Evolutionary conservation across 2,888 invertebrate genomes (phyloP).

Genomic region (Anarsia innoxiella): DNA sequence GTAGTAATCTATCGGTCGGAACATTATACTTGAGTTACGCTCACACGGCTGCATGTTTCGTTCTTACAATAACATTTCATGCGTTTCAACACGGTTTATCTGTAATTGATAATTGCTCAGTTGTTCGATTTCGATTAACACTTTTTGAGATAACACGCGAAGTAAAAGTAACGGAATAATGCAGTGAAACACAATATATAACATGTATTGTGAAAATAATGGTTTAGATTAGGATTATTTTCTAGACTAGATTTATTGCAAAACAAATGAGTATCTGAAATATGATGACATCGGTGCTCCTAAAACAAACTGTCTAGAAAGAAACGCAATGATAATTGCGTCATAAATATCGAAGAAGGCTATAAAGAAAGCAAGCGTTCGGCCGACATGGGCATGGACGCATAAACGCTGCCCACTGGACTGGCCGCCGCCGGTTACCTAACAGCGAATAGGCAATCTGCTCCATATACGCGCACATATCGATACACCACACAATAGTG

Average conservation of each 20-base stretch:
- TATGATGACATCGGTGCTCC: no score
- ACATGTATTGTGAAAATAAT: no score
- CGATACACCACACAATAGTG: conserved; percentile 6
- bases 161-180: no score
- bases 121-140: background rate
- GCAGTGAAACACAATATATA: no score
- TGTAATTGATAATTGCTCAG: conserved; percentile 1
- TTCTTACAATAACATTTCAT: conserved; percentile 4
- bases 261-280: no score
- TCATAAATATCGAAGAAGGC: background rate
- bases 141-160: background rate
- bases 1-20: conserved; percentile 3
- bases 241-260: no score
- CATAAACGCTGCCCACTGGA: background rate
- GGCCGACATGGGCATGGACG: background rate
- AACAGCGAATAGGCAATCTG: background rate
- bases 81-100: conserved; percentile 3
- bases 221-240: no score
- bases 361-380: conserved; percentile 1
- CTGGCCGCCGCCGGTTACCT: background rate
- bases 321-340: background rate
- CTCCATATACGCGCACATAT: conserved; percentile 5
- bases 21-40: conserved; percentile 6
- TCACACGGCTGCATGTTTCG: conserved; percentile 3
- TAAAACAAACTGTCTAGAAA: background rate